phyloP scores from a whole-genome alignment of 2,888 invertebrate genomes.

The Luperina testacea region DNA sequence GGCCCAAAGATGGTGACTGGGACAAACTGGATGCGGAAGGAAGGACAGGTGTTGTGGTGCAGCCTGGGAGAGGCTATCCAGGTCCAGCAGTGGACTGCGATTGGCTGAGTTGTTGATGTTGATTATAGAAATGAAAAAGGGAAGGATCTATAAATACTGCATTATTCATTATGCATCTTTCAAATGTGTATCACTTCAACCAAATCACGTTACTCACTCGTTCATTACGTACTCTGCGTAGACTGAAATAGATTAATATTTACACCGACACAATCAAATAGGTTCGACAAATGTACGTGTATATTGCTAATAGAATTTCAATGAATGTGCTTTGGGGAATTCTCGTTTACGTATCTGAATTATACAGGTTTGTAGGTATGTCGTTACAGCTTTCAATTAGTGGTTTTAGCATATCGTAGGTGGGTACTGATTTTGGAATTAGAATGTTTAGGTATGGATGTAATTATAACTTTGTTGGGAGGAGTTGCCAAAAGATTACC shows the following conservation, averaged over 20 bases:
- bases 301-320: conserved; percentile 54
- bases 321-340: conserved; percentile 45
- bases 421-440: conserved; percentile 20
- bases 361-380: conserved; percentile 2
- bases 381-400: conserved; percentile 44
- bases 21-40: neutral
- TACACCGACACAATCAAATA: conserved; percentile 27
- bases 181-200: conserved; percentile 20
- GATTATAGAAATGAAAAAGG: neutral
- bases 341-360: conserved; percentile 27
- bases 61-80: no score
- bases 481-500: neutral
- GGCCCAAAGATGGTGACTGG: neutral
- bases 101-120: neutral
- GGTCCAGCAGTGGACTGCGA: neutral
- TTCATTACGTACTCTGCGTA: conserved; percentile 37
- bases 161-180: neutral
- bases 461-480: neutral
- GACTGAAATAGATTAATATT: conserved; percentile 41
- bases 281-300: conserved; percentile 21
- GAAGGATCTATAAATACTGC: neutral
- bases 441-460: neutral
- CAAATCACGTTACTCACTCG: conserved; percentile 17
- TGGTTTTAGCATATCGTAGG: conserved; percentile 48
- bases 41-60: no score